Conservation (phyloP, 2,113 vertebrate species). For the Pholis gunnellus region DNA sequence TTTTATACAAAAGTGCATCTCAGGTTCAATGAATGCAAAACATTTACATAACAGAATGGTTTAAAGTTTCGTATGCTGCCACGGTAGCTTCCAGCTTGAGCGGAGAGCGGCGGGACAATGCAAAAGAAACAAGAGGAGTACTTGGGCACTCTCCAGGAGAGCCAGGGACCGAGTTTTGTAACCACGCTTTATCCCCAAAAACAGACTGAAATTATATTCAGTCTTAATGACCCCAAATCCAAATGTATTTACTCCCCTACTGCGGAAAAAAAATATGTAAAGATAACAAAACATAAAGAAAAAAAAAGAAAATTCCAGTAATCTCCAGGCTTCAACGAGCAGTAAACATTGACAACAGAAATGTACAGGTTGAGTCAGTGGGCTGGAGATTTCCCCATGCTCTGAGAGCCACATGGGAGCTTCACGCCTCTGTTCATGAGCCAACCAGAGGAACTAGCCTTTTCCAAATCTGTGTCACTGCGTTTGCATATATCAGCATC, state of each 20-base stretch:
- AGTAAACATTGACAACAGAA: slow-evolving; percentile 99
- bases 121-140: slow-evolving; percentile 71
- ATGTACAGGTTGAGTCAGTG: slow-evolving; percentile 97
- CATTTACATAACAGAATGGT: slow-evolving; percentile 83
- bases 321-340: slow-evolving; percentile 97
- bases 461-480: slow-evolving; percentile 90
- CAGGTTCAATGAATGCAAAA: slow-evolving; percentile 85
- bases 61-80: slow-evolving; percentile 76
- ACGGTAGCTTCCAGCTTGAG: slow-evolving; percentile 81
- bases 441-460: slow-evolving; percentile 87
- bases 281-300: slow-evolving; percentile 76
- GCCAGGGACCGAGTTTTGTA: slow-evolving; percentile 66
- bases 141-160: slow-evolving; percentile 81
- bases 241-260: slow-evolving; percentile 90
- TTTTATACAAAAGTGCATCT: slow-evolving; percentile 89
- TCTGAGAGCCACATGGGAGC: slow-evolving; percentile 91
- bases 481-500: slow-evolving; percentile 97
- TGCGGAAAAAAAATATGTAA: slow-evolving; percentile 73
- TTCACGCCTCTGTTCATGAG: slow-evolving; percentile 90
- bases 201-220: slow-evolving; percentile 76
- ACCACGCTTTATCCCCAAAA: slow-evolving; percentile 76
- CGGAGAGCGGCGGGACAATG: slow-evolving; percentile 71
- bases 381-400: slow-evolving; percentile 88
- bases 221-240: slow-evolving; percentile 85
- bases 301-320: slow-evolving; percentile 90